Conservation (phyloP, 2,888 invertebrate species). For the Cephus runcator region DNA sequence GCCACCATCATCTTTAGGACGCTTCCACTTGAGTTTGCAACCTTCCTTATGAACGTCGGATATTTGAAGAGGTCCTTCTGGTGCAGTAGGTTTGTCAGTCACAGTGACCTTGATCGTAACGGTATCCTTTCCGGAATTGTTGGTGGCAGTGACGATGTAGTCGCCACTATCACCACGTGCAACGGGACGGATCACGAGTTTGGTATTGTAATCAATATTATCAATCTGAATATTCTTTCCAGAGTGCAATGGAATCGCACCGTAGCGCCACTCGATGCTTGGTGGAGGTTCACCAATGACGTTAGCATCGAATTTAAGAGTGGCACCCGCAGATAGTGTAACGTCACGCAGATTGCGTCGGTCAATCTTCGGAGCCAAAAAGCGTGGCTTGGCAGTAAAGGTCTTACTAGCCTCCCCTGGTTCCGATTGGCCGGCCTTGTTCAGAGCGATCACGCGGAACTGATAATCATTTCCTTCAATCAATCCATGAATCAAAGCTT, state of each 20-base stretch:
- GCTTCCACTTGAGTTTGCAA: constrained; percentile 94
- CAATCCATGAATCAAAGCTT: constrained; percentile 87
- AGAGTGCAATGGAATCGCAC: constrained; percentile 79
- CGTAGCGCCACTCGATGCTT: constrained; percentile 90
- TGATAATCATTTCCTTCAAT: constrained; percentile 97
- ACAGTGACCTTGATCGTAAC: constrained; percentile 85
- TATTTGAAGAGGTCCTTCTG: constrained; percentile 90
- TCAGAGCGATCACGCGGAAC: constrained; percentile 94
- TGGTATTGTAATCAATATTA: constrained; percentile 88
- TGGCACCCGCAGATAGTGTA: constrained; percentile 90
- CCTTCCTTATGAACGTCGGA: constrained; percentile 93
- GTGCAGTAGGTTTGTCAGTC: constrained; percentile 87
- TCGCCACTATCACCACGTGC: constrained; percentile 86
- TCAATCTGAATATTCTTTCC: constrained; percentile 82
- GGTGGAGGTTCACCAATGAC: constrained; percentile 97
- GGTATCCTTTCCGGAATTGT: constrained; percentile 87
- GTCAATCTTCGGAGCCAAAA: constrained; percentile 94
- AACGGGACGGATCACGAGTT: constrained; percentile 84
- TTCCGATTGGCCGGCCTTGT: constrained; percentile 94
- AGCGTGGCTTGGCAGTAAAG: constrained; percentile 87
- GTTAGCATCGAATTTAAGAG: constrained; percentile 92
- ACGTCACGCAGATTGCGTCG: constrained; percentile 90
- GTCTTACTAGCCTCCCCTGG: constrained; percentile 89
- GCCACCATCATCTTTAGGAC: constrained; percentile 95
- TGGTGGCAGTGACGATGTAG: constrained; percentile 86